Evolutionary conservation across 1,140 invertebrate genomes (phyloP).

Genomic region (Drosophila pseudoobscura): DNA sequence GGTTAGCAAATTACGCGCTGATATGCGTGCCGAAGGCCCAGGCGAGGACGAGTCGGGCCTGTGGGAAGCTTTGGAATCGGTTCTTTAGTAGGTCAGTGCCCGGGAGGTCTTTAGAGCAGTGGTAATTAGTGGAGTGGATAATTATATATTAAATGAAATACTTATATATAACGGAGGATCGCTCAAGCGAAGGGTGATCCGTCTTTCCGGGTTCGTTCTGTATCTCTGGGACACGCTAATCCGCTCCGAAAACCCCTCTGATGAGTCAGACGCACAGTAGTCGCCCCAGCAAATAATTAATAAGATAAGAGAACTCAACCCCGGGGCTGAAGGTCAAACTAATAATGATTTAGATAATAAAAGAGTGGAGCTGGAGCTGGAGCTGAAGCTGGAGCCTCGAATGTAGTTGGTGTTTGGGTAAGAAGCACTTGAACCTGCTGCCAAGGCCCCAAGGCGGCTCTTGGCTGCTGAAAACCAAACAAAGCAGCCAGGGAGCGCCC

Average conservation of each 20-base stretch:
- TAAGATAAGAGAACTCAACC: conserved; percentile 66
- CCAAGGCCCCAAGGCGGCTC: conserved; percentile 15
- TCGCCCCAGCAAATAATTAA: conserved; percentile 66
- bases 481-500: conserved; percentile 45
- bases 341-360: conserved; percentile 80
- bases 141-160: background rate
- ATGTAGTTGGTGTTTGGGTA: too few species aligned
- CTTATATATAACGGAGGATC: conserved; percentile 27
- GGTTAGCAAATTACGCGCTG: conserved; percentile 60
- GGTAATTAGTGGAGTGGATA: conserved; percentile 30
- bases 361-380: conserved; percentile 14
- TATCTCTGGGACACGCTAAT: background rate
- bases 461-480: conserved; percentile 69
- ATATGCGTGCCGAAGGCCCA: conserved; percentile 45
- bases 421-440: conserved; percentile 49
- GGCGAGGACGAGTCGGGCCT: conserved; percentile 2
- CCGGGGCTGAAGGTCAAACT: conserved; percentile 77
- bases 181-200: background rate
- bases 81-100: conserved; percentile 54
- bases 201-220: background rate
- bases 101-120: conserved; percentile 32
- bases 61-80: conserved; percentile 27
- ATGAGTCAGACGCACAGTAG: conserved; percentile 73
- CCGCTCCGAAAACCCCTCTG: background rate
- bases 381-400: background rate